These are phyloP conservation scores for Stenotaenia linearis DNA, from an alignment of 2,888 invertebrate species.

Conservation along the genomic window DNA sequence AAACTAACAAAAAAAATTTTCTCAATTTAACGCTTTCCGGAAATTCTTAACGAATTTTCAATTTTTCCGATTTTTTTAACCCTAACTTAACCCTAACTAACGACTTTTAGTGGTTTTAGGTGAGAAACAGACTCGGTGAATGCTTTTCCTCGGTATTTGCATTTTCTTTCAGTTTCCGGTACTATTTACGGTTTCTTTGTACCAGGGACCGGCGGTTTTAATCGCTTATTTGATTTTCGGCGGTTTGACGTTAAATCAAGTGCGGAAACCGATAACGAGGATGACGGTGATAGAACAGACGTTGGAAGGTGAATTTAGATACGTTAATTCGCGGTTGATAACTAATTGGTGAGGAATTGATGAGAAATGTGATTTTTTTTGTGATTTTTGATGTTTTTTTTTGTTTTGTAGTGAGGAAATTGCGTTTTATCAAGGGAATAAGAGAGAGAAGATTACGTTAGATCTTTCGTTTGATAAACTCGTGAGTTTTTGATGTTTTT, in stretches of 20 bases:
- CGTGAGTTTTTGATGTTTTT: slow-evolving; percentile 46
- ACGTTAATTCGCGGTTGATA: slow-evolving; percentile 91
- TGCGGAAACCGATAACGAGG: slow-evolving; percentile 78
- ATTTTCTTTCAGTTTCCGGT: slow-evolving; percentile 8
- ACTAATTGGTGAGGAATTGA: slow-evolving; percentile 61
- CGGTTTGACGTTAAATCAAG: slow-evolving; percentile 76
- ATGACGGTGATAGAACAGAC: slow-evolving; percentile 93
- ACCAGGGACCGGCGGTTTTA: slow-evolving; percentile 80
- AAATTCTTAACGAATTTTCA: no score
- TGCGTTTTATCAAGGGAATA: slow-evolving; percentile 59
- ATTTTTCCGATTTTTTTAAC: neutral
- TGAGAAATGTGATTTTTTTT: neutral
- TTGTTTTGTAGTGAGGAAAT: slow-evolving; percentile 69
- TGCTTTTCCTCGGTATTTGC: neutral
- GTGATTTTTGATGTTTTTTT: neutral
- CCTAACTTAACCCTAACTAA: neutral
- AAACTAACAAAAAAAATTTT: neutral
- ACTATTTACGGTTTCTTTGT: slow-evolving; percentile 41
- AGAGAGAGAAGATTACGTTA: slow-evolving; percentile 78
- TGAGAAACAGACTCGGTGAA: neutral
- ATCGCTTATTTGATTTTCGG: slow-evolving; percentile 80
- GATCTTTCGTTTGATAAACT: slow-evolving; percentile 83
- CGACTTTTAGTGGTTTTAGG: neutral
- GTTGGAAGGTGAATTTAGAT: slow-evolving; percentile 96
- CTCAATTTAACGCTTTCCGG: no score